These are phyloP conservation scores for Neosalanx taihuensis DNA, from an alignment of 2,797 vertebrate species.

Conservation along the genomic window DNA sequence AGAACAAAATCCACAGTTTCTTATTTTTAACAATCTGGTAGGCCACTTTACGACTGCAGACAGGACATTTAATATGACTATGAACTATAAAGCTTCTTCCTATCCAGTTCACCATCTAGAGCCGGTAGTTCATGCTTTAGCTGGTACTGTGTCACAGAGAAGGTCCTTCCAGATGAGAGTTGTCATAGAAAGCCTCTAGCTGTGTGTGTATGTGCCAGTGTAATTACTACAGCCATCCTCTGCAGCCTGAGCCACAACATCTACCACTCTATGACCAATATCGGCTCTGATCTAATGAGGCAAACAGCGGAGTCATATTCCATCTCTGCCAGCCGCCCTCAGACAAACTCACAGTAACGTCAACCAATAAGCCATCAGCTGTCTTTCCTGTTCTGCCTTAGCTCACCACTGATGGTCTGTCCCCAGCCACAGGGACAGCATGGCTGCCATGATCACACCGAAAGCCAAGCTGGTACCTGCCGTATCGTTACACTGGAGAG, in stretches of 20 bases:
- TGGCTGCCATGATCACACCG: neutral
- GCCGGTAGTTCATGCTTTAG: constrained; percentile 18
- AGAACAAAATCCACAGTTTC: neutral
- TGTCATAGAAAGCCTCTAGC: constrained; percentile 1
- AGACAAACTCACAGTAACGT: constrained; percentile 24
- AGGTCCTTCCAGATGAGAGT: constrained; percentile 12
- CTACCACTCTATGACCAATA: constrained; percentile 31
- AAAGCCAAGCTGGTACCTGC: neutral
- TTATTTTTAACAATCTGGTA: neutral
- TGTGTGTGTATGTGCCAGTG: constrained; percentile 17
- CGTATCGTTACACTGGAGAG: neutral
- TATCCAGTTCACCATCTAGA: neutral
- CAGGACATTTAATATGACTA: neutral
- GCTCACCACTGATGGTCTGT: neutral
- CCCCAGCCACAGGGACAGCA: constrained; percentile 3
- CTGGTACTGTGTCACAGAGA: constrained; percentile 27
- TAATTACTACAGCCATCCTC: constrained; percentile 17
- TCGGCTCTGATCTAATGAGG: constrained; percentile 30
- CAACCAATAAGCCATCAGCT: constrained; percentile 23
- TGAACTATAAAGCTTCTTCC: neutral
- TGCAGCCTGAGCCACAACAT: constrained; percentile 10
- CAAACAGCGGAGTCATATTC: constrained; percentile 3
- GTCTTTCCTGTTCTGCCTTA: constrained; percentile 9
- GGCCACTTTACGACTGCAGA: neutral
- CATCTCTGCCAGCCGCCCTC: constrained; percentile 28